phyloP scores from a whole-genome alignment of 2,888 invertebrate species.

The Lithophane ornitopus region DNA sequence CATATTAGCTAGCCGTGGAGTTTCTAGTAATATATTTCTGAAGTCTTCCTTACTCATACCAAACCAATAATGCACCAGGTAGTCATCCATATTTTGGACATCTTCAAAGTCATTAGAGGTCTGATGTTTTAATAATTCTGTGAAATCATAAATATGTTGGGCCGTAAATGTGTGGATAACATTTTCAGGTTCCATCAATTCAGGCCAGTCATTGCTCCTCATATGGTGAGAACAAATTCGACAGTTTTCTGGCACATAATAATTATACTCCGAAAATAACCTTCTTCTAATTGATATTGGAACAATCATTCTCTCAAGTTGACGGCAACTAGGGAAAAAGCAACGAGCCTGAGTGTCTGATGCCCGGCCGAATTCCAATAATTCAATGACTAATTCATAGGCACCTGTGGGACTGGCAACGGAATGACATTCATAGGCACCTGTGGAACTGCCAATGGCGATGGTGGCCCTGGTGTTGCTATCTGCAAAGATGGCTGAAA shows the following conservation, averaged over 20 bases:
- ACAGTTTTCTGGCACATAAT: conserved; percentile 4
- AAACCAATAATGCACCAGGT: conserved; percentile 18
- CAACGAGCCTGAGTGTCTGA: conserved; percentile 21
- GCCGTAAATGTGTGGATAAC: conserved; percentile 12
- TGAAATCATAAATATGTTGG: conserved; percentile 16
- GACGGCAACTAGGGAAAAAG: conserved; percentile 10
- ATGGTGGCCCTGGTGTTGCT: not conserved
- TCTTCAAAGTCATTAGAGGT: conserved; percentile 14
- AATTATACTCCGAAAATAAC: too few relatives aligned
- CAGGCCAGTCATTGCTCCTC: conserved; percentile 22
- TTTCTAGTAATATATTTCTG: too few relatives aligned
- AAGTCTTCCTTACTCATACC: conserved; percentile 15
- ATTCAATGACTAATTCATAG: too few relatives aligned
- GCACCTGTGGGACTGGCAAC: too few relatives aligned
- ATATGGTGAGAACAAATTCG: conserved; percentile 22
- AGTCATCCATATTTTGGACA: conserved; percentile 23
- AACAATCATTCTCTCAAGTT: conserved; percentile 9
- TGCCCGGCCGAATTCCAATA: conserved; percentile 19
- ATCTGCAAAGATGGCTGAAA: not conserved
- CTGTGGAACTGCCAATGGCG: conserved; percentile 7
- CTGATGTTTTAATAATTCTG: conserved; percentile 18
- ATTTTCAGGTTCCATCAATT: conserved; percentile 21
- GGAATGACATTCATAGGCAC: conserved; percentile 14
- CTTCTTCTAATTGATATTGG: conserved; percentile 12
- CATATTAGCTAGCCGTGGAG: too few relatives aligned